Base-by-base conservation (phyloP, 2,888 invertebrate species). In the Lithophane semibrunnea region DNA sequence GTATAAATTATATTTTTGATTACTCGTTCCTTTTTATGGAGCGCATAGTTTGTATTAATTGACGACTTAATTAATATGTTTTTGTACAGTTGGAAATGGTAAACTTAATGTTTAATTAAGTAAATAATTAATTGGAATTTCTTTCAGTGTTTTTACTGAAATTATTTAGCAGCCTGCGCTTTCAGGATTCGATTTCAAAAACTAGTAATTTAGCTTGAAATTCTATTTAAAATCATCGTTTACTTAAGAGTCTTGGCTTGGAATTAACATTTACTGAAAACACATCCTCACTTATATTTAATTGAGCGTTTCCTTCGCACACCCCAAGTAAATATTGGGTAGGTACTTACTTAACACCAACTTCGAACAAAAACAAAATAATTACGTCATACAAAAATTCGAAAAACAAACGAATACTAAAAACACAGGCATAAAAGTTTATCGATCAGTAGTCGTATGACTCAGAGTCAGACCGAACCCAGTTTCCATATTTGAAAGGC, bases 361-460 rank as follows among this genome's bases (percentile, higher is more conserved):
- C 13, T 66, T 63, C 21, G 54, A 77, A 65, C 42, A 21, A 24
- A 76, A 85, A 78, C 67, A 79, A 80, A 84, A 67, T 29, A 60
- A 18, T 81, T 70, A 79, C 81, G 81, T 77, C 42, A 78, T 52
- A 63, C 68, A 49, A 65, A 75, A 73, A 81, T 80, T 88, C 79
- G 81, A 86, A 80, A 83, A 76, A 79, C 81, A 77, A 80, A 77
- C 78, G 63, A 79, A 74, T n/a, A 29, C 78, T 75, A 52, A 75
- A 83, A 71, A 77, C 42, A 74, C 68, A 47, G 72, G 75, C 88
- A 76, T 74, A 69, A 60, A 82, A 76, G 9, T 70, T 79, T 86
- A 88, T 88, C 90, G 94, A 95, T 94, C 91, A 87, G 89, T 47
- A 78, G 82, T 71, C 78, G 86, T 66, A 75, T 95, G 94, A 94